These are phyloP conservation scores for Drosophila nikananu DNA, from an alignment of 1,140 invertebrate genomes.

Conservation along the genomic window DNA sequence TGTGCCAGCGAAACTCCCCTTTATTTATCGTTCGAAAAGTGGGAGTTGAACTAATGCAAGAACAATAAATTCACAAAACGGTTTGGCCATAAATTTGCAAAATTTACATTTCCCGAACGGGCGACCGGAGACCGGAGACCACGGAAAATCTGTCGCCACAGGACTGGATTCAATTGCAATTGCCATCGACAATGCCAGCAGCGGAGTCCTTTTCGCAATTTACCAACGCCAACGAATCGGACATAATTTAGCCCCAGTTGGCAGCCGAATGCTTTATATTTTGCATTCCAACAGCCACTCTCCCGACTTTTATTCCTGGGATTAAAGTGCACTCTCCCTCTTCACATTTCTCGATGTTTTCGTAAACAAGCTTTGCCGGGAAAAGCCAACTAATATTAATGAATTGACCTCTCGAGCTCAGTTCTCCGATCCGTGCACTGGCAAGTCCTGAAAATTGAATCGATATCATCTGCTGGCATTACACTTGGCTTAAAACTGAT, in stretches of 20 bases:
- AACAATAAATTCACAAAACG: conserved; percentile 49
- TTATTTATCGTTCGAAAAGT: conserved; percentile 19
- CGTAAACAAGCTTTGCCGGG: conserved; percentile 18
- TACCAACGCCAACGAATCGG: conserved; percentile 29
- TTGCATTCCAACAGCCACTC: conserved; percentile 7
- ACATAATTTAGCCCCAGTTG: conserved; percentile 57
- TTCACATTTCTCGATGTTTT: conserved; percentile 10
- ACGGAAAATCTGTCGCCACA: conserved; percentile 39
- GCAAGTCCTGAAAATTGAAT: conserved; percentile 42
- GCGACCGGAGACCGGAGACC: not conserved
- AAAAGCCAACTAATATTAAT: conserved; percentile 28
- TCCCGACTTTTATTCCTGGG: conserved; percentile 1
- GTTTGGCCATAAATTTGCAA: conserved; percentile 38
- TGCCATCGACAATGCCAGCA: conserved; percentile 27
- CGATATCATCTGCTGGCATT: conserved; percentile 63
- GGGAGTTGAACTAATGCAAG: conserved; percentile 34
- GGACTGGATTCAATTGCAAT: conserved; percentile 29
- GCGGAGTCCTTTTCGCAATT: conserved; percentile 1
- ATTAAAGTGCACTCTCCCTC: conserved; percentile 20
- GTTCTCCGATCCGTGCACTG: conserved; percentile 2
- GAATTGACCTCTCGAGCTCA: conserved; percentile 31
- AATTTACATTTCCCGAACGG: conserved; percentile 49
- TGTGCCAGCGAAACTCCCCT: not conserved
- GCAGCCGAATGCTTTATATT: conserved; percentile 43
- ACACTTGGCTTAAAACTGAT: conserved; percentile 68